Evolutionary conservation across 2,113 vertebrate species (phyloP).

Genomic region (Hypocryptadius cinnamomeus): DNA sequence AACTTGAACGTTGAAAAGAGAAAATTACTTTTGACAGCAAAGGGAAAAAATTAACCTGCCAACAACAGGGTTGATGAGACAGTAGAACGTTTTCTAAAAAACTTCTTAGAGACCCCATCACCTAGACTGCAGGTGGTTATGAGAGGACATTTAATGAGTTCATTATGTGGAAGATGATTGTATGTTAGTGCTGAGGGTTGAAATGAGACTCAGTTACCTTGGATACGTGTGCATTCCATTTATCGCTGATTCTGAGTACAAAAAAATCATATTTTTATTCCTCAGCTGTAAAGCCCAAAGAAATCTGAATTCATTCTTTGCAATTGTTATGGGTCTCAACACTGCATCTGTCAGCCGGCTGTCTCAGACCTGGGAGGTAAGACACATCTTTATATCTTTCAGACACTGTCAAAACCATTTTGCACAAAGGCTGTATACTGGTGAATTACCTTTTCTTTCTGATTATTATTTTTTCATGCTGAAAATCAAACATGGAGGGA

Average conservation of each 20-base stretch:
- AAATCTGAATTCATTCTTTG: conserved; percentile 97
- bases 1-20: conserved; percentile 14
- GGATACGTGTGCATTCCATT: conserved; percentile 3
- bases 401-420: neutral
- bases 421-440: neutral
- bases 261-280: conserved; percentile 45
- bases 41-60: neutral
- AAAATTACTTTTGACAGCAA: conserved; percentile 41
- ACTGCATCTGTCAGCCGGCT: conserved; percentile 91
- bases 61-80: conserved; percentile 12
- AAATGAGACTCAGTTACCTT: conserved; percentile 19
- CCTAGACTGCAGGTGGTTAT: conserved; percentile 38
- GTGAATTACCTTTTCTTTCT: neutral
- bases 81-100: neutral
- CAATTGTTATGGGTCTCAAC: conserved; percentile 97
- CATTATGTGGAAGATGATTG: conserved; percentile 37
- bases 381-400: neutral
- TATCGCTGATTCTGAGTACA: neutral
- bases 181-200: conserved; percentile 10
- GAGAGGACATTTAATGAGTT: conserved; percentile 48
- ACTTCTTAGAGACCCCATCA: conserved; percentile 27
- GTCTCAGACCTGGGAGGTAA: conserved; percentile 96
- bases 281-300: conserved; percentile 92
- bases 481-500: neutral
- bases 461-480: neutral